These are phyloP conservation scores for Sericinus montela DNA, from an alignment of 2,888 invertebrate genomes.

Conservation along the genomic window DNA sequence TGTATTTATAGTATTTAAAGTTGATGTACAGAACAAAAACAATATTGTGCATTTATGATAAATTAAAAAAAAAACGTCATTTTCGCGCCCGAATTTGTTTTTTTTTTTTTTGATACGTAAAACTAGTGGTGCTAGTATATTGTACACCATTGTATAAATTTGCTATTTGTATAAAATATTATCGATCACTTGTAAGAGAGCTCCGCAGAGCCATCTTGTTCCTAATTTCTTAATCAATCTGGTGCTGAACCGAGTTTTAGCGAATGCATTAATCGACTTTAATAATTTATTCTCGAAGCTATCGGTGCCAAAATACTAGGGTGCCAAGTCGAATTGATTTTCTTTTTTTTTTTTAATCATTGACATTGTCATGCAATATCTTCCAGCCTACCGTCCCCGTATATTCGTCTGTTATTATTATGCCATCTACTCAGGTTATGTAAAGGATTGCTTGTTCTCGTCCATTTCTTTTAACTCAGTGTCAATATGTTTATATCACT, in stretches of 20 bases:
- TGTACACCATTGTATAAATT: slow-evolving; percentile 36
- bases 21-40: slow-evolving; percentile 20
- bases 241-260: neutral
- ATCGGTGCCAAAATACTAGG: slow-evolving; percentile 69
- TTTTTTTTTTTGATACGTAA: slow-evolving; percentile 42
- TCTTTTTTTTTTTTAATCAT: slow-evolving; percentile 3
- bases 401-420: neutral
- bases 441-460: neutral
- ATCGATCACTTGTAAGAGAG: neutral
- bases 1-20: slow-evolving; percentile 32
- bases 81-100: slow-evolving; percentile 21
- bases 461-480: neutral
- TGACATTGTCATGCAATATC: neutral
- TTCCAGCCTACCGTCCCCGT: neutral
- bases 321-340: slow-evolving; percentile 41
- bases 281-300: slow-evolving; percentile 35
- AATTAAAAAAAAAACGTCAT: neutral
- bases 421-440: neutral
- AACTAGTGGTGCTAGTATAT: slow-evolving; percentile 49
- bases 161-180: slow-evolving; percentile 23
- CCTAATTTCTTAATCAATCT: slow-evolving; percentile 41
- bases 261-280: neutral
- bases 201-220: slow-evolving; percentile 42
- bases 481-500: neutral
- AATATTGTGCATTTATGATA: slow-evolving; percentile 42